Percentiles rank a stretch among this genome's conserved stretches.
phyloP scores from a whole-genome alignment of 37 sponge, comb jelly and placozoan species.

The Hexactinellida sp. region DNA sequence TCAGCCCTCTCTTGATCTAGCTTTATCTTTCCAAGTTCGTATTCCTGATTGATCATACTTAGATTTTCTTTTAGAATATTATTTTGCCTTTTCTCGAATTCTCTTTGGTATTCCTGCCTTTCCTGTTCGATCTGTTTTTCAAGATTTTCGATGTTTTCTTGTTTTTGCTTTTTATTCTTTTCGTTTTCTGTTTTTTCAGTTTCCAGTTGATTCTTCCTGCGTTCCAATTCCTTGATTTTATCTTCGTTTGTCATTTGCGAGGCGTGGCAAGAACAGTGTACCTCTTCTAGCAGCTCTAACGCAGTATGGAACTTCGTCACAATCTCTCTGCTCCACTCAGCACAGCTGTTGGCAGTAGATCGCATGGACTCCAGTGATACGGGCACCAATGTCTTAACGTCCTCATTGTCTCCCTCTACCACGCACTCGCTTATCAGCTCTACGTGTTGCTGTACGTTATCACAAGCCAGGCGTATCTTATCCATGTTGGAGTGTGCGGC shows the following conservation, averaged over 20 bases:
- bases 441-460: neutral
- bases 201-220: neutral
- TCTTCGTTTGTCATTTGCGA: neutral
- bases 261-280: neutral
- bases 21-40: no score
- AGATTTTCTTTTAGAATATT: neutral
- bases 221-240: neutral
- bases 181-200: neutral
- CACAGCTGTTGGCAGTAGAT: neutral
- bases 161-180: neutral
- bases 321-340: constrained; percentile 11
- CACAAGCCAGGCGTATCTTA: neutral
- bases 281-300: neutral
- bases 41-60: no score
- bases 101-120: neutral
- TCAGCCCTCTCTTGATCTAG: no score
- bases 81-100: neutral
- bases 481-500: neutral
- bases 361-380: neutral
- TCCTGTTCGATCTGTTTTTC: neutral
- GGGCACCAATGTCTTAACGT: neutral
- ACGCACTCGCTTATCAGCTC: neutral
- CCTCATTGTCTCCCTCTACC: neutral
- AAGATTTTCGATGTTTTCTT: no score
- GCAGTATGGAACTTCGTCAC: neutral